These are phyloP conservation scores for Brachymystax lenok DNA, from an alignment of 2,797 vertebrate species.

Conservation along the genomic window DNA sequence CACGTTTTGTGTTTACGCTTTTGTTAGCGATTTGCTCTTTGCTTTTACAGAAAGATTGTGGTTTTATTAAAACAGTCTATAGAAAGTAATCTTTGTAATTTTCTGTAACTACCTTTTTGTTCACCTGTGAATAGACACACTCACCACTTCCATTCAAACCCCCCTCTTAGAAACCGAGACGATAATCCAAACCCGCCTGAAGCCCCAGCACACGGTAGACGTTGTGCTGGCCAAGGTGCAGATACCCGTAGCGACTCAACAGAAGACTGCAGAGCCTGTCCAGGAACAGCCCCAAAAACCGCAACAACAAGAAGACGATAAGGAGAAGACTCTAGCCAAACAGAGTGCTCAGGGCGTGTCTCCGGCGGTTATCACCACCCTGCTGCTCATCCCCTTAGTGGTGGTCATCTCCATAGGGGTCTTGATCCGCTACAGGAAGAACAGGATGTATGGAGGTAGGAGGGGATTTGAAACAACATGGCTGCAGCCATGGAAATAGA, in stretches of 20 bases:
- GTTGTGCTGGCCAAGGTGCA: constrained; percentile 45
- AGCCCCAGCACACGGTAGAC: constrained; percentile 66
- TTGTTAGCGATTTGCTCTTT: too few species aligned
- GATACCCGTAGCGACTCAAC: constrained; percentile 10
- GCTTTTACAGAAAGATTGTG: too few species aligned
- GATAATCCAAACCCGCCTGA: constrained; percentile 80
- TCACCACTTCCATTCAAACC: background rate
- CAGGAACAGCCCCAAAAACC: constrained; percentile 54
- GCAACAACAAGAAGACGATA: constrained; percentile 42
- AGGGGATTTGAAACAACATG: constrained; percentile 18
- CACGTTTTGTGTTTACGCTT: too few species aligned
- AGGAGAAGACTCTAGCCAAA: constrained; percentile 67
- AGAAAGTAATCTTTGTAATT: background rate
- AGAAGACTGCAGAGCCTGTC: constrained; percentile 46
- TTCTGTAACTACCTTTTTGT: background rate
- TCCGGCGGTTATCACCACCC: constrained; percentile 84
- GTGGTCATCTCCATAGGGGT: constrained; percentile 82
- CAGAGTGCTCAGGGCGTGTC: constrained; percentile 74
- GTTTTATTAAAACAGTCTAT: too few species aligned
- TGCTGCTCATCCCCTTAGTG: constrained; percentile 87
- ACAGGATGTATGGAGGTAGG: constrained; percentile 81
- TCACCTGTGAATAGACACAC: background rate
- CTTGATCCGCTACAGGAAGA: constrained; percentile 90
- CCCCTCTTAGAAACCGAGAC: constrained; percentile 79
- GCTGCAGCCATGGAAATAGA: background rate